Conservation (phyloP, 2,113 vertebrate genomes). For the Grallaria varia region DNA sequence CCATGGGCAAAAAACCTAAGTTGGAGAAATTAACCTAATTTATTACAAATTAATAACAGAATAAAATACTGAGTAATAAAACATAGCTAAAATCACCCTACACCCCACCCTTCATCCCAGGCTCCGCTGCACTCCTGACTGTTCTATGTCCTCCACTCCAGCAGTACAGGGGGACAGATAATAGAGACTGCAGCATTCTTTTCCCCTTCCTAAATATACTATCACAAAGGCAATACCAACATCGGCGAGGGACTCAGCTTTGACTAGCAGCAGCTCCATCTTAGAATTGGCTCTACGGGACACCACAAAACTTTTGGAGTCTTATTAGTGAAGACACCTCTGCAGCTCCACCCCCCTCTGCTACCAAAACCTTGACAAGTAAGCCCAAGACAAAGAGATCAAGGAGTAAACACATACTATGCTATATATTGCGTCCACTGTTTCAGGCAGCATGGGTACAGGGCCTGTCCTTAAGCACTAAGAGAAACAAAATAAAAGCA, state of each 20-base stretch:
- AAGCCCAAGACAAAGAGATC: background rate
- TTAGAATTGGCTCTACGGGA: background rate
- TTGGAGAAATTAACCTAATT: background rate
- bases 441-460: background rate
- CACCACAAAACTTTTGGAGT: accelerated
- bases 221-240: accelerated
- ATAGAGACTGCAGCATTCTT: accelerated
- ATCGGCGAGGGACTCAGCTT: accelerated
- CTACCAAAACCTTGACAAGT: background rate
- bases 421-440: background rate
- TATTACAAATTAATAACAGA: background rate
- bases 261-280: accelerated
- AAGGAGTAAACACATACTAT: accelerated
- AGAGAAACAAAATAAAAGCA: background rate
- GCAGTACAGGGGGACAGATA: accelerated
- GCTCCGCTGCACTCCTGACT: background rate
- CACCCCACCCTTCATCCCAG: accelerated
- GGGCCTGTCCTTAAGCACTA: background rate
- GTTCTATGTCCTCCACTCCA: background rate
- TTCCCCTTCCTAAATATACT: background rate
- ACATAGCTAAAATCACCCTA: background rate
- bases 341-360: too few relatives aligned
- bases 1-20: accelerated
- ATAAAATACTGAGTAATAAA: background rate
- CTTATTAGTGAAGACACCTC: accelerated